Evolutionary conservation across 1,140 invertebrate genomes (phyloP), one percentile per base, ranked within the genome.

Genomic region (Maniola jurtina): DNA sequence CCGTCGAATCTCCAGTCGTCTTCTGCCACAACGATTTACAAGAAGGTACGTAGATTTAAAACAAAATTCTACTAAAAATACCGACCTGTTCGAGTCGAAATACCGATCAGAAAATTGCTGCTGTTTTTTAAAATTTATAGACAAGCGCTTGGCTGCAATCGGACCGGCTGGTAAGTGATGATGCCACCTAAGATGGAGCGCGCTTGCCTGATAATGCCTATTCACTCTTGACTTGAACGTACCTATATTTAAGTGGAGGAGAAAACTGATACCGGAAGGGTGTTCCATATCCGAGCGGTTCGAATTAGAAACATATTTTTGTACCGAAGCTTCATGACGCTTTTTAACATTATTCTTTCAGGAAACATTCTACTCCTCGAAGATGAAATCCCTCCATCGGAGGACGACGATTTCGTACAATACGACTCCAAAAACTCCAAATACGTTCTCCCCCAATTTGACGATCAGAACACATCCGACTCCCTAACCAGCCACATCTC

Each of bases 21-120:
- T 99, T 99, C 87, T 98, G 97, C 81, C 98, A 99, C 89, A 99
- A 99, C 87, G 98, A 99, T 83, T 92, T 99, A 84, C 98, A 99
- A 90, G 97, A 99, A 93, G 98, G 98, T 86, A 94, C 93, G 61
- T 65, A 6, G 50, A 16, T 4, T 8, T 4, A n/a, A n/a, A n/a
- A n/a, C n/a, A n/a, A n/a, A n/a, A n/a, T n/a, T n/a, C n/a, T n/a
- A n/a, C n/a, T n/a, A n/a, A n/a, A n/a, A n/a, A n/a, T n/a, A n/a
- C n/a, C n/a, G n/a, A n/a, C n/a, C n/a, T n/a, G n/a, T n/a, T n/a
- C n/a, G n/a, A n/a, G n/a, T n/a, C n/a, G n/a, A n/a, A n/a, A n/a
- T n/a, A n/a, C n/a, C n/a, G n/a, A n/a, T n/a, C n/a, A n/a, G n/a
- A n/a, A n/a, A n/a, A n/a, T n/a, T n/a, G n/a, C n/a, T n/a, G n/a